phyloP scores from a whole-genome alignment of 23 tunicate genomes.

The Trididemnum miniatum region DNA sequence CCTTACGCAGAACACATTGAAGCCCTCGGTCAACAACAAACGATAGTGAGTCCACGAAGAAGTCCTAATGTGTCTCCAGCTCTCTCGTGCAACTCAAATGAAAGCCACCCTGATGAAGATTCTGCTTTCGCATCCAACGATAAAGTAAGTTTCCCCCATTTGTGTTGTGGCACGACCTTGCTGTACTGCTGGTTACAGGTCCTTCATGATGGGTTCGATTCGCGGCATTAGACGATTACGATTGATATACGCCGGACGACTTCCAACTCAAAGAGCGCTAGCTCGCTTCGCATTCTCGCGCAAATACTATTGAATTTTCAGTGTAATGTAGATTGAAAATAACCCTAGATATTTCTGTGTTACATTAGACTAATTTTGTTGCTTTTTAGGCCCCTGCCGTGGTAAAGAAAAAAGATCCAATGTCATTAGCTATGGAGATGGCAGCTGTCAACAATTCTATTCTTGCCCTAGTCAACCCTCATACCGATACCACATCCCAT shows the following conservation, averaged over 20 bases:
- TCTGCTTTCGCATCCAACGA: background rate
- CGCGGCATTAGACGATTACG: too few species aligned
- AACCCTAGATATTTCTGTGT: too few species aligned
- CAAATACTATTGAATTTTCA: too few species aligned
- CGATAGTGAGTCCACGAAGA: conserved; percentile 62
- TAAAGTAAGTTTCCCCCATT: background rate
- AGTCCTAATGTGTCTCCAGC: conserved; percentile 68
- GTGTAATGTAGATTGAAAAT: too few species aligned
- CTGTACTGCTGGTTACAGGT: too few species aligned
- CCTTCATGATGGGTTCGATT: too few species aligned
- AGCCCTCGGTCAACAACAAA: conserved; percentile 43
- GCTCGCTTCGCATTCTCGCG: too few species aligned
- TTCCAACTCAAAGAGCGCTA: too few species aligned
- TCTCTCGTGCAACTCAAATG: conserved; percentile 78
- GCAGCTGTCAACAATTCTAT: conserved; percentile 94
- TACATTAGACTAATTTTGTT: too few species aligned
- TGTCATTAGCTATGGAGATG: conserved; percentile 84
- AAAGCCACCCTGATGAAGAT: conserved; percentile 55
- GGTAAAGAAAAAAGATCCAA: conserved; percentile 74
- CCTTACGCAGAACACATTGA: too few species aligned
- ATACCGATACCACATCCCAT: conserved; percentile 38
- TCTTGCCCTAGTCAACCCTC: conserved; percentile 86
- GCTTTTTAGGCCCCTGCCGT: conserved; percentile 1
- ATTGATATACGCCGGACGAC: too few species aligned
- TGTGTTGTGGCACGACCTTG: too few species aligned